Evolutionary conservation across 1,140 invertebrate species (phyloP).

Genomic region (Bombus pascuorum): DNA sequence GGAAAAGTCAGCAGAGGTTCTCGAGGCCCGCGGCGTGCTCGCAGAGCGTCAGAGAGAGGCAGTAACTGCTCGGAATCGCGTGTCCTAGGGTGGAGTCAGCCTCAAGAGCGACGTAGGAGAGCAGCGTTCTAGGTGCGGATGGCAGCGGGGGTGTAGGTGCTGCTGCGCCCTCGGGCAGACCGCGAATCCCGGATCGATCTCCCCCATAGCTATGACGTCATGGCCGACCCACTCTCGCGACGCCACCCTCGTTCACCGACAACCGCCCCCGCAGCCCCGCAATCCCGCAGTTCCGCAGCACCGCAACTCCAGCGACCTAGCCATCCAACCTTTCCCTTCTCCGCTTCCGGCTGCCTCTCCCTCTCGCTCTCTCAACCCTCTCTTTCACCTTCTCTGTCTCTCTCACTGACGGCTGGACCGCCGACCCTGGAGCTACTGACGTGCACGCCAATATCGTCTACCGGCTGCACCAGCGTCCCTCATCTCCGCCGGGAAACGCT

Average conservation of each 20-base stretch:
- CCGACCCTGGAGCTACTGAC: slow-evolving; percentile 52
- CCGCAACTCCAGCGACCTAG: slow-evolving; percentile 57
- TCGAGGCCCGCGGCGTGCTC: background rate
- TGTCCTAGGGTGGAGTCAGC: slow-evolving; percentile 49
- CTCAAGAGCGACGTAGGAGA: slow-evolving; percentile 42
- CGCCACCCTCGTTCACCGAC: slow-evolving; percentile 52
- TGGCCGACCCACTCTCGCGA: slow-evolving; percentile 68
- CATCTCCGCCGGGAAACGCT: slow-evolving; percentile 17
- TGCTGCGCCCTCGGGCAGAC: slow-evolving; percentile 66
- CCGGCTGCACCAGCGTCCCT: slow-evolving; percentile 39
- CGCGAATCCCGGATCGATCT: slow-evolving; percentile 70
- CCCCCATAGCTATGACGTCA: slow-evolving; percentile 67
- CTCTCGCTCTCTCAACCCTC: slow-evolving; percentile 26
- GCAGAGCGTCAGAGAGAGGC: background rate
- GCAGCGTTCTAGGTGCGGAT: slow-evolving; percentile 19
- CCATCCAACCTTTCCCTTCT: slow-evolving; percentile 46
- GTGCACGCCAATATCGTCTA: slow-evolving; percentile 52
- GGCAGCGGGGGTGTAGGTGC: slow-evolving; percentile 19
- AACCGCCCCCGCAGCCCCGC: slow-evolving; percentile 36
- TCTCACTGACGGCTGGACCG: slow-evolving; percentile 26
- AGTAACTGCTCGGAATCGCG: background rate
- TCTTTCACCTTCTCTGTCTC: background rate
- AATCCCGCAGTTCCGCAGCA: slow-evolving; percentile 54
- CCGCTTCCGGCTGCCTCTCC: slow-evolving; percentile 35
- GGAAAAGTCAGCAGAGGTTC: slow-evolving; percentile 15